Conservation (phyloP, 2,797 vertebrate genomes). For the Hippopotamyrus pictus region DNA sequence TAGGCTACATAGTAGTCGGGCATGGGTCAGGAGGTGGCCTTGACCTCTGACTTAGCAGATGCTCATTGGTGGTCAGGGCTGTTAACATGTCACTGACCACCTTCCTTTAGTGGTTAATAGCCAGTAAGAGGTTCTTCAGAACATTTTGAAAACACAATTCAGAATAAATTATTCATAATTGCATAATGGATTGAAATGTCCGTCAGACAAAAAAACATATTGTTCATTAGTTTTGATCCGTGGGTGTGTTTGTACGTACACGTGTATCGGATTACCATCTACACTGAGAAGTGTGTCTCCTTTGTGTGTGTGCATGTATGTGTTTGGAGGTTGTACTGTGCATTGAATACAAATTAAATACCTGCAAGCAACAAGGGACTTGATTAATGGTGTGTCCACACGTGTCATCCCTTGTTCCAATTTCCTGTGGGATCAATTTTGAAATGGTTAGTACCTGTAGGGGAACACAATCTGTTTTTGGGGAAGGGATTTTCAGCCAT, state of each 20-base stretch:
- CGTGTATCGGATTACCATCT: neutral
- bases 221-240: neutral
- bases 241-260: neutral
- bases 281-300: neutral
- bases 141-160: neutral
- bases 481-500: neutral
- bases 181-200: neutral
- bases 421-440: conserved; percentile 4
- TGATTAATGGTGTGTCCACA: conserved; percentile 4
- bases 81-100: neutral
- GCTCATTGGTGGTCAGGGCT: neutral
- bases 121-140: neutral
- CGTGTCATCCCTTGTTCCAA: neutral
- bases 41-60: neutral
- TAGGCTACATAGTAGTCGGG: neutral
- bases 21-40: neutral
- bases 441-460: neutral
- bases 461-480: neutral
- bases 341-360: conserved; percentile 8
- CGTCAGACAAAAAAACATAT: neutral
- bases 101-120: neutral
- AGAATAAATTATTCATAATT: neutral
- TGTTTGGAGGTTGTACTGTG: neutral
- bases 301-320: conserved; percentile 21
- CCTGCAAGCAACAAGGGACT: conserved; percentile 12